Base-by-base conservation (phyloP, 2,113 vertebrate species). In the Taxidea taxus region DNA sequence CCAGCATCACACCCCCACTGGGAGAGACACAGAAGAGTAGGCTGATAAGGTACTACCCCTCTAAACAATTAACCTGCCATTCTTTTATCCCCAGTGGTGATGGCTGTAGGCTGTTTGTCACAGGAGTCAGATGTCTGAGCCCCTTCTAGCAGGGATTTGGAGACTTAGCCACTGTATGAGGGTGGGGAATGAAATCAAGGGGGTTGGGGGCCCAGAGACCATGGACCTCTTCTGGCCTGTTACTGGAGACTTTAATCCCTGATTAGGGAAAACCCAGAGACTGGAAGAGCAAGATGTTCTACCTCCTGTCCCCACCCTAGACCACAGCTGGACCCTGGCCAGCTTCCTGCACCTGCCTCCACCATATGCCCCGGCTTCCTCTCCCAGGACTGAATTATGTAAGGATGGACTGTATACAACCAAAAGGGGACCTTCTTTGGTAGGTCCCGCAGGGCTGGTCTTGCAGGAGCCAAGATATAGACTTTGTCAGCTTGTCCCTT, bases 1-100 rank as follows among this genome's bases (percentile, higher is more conserved):
- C 98, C 98, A 99, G 98, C 99, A 99, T 99, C 90, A 99, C 99
- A 2, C 99, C 99, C 0, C 99, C 99, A 3, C 99, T 99, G 97
- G 51, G 68, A 94, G 15, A 96, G 49, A 97, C 81, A 96, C 8
- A 78, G 80, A 93, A 74, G 13, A n/a, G 31, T 15, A 77, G 58
- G 8, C 58, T 58, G 75, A 0, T 14, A 80, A 66, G 90, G 62
- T 74, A 6, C 10, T 34, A 77, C 11, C 29, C 13, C 51, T 37
- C 39, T 56, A 74, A 80, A 82, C 39, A 83, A 78, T 77, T 90
- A 87, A 68, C 8, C 56, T 64, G 37, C 74, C 7, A 47, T 25
- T 60, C 77, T 47, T 75, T 8, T 49, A 7, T 29, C 66, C 85
- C 78, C 34, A 62, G 13, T 8, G n/a, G 39, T 56, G 66, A 97